phyloP scores from a whole-genome alignment of 2,797 vertebrate species.

The Serranus cabrilla region DNA sequence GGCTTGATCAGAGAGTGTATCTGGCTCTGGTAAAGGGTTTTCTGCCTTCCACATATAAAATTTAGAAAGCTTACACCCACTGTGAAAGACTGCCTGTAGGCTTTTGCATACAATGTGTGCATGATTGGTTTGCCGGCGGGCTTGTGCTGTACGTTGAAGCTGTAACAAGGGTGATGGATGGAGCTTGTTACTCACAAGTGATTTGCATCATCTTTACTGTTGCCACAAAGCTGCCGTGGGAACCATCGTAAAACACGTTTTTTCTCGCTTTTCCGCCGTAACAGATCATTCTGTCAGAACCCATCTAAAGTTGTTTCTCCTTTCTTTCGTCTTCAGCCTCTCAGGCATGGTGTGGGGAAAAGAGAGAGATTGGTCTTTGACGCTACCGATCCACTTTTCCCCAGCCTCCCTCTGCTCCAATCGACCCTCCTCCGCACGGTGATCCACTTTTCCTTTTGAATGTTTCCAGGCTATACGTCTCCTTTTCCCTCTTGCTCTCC shows the following conservation, averaged over 20 bases:
- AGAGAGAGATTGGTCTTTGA: slow-evolving; percentile 45
- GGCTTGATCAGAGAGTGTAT: slow-evolving; percentile 67
- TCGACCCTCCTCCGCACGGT: slow-evolving; percentile 72
- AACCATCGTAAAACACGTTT: slow-evolving; percentile 40
- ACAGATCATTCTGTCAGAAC: slow-evolving; percentile 59
- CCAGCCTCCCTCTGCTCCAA: slow-evolving; percentile 57
- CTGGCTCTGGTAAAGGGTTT: slow-evolving; percentile 59
- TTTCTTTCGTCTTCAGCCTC: slow-evolving; percentile 59
- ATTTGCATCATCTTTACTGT: slow-evolving; percentile 81
- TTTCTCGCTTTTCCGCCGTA: slow-evolving; percentile 27
- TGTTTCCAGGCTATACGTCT: slow-evolving; percentile 74
- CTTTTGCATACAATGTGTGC: slow-evolving; percentile 64
- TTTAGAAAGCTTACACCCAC: slow-evolving; percentile 68
- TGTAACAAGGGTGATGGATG: slow-evolving; percentile 81
- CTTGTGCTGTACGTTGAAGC: slow-evolving; percentile 40
- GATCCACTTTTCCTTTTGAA: slow-evolving; percentile 73
- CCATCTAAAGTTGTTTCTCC: slow-evolving; percentile 45
- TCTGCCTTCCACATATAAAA: slow-evolving; percentile 59
- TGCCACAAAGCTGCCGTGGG: slow-evolving; percentile 55
- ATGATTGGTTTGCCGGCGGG: slow-evolving; percentile 55
- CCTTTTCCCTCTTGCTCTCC: slow-evolving; percentile 56
- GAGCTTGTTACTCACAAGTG: slow-evolving; percentile 74
- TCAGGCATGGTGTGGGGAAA: slow-evolving; percentile 30
- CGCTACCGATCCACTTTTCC: slow-evolving; percentile 52
- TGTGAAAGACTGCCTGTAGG: slow-evolving; percentile 56